A percentile compares a stretch with the other conserved stretches of the same genome.
These are phyloP conservation scores for Champsocephalus gunnari DNA, from an alignment of 2,797 vertebrate species.

Conservation along the genomic window DNA sequence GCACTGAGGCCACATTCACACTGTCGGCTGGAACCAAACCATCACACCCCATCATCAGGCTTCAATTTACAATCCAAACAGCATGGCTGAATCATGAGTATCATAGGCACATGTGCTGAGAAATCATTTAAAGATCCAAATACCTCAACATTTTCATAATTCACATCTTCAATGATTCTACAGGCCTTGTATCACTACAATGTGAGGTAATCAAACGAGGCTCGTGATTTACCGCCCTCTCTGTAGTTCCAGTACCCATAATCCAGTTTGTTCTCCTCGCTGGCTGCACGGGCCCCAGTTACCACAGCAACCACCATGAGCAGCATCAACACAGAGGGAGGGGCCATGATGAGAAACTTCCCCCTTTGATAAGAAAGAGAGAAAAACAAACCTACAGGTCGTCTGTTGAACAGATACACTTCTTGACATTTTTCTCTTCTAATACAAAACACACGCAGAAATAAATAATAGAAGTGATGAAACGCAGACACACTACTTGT, in stretches of 20 bases:
- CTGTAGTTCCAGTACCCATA: slow-evolving; percentile 88
- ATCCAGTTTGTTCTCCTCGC: slow-evolving; percentile 83
- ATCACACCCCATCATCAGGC: slow-evolving; percentile 26
- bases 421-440: not conserved
- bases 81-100: slow-evolving; percentile 10
- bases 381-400: slow-evolving; percentile 3
- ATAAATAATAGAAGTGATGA: slow-evolving; percentile 7
- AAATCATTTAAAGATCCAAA: slow-evolving; percentile 10
- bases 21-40: slow-evolving; percentile 79
- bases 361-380: slow-evolving; percentile 12
- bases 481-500: slow-evolving; percentile 13
- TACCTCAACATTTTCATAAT: slow-evolving; percentile 3
- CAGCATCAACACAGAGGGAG: slow-evolving; percentile 64
- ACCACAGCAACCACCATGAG: slow-evolving; percentile 70
- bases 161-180: slow-evolving; percentile 42
- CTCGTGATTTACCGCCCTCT: slow-evolving; percentile 84
- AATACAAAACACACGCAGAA: slow-evolving; percentile 15
- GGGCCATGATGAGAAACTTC: slow-evolving; percentile 60
- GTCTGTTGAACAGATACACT: not conserved
- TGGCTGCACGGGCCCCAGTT: slow-evolving; percentile 63
- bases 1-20: slow-evolving; percentile 85
- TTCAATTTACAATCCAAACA: slow-evolving; percentile 22
- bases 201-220: slow-evolving; percentile 45
- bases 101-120: not conserved
- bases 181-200: slow-evolving; percentile 20